These are phyloP conservation scores for Lasius fuliginosus DNA, from an alignment of 2,888 invertebrate genomes.

Conservation along the genomic window DNA sequence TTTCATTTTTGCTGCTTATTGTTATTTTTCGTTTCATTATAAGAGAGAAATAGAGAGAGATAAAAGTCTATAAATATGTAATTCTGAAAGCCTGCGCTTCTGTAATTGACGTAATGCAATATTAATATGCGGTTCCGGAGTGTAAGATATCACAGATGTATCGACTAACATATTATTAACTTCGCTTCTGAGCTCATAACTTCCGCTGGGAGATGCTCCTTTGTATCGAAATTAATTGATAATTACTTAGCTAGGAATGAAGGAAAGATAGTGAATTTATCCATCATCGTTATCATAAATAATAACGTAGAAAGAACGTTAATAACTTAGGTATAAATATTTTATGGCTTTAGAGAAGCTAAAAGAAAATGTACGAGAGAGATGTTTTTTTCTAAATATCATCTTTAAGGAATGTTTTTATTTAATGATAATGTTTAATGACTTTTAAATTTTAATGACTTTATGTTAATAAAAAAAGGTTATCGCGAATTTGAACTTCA, in stretches of 20 bases:
- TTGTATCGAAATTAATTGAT: conserved; percentile 14
- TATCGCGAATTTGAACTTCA: conserved; percentile 11
- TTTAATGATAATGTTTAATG: conserved; percentile 24
- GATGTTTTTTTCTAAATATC: neutral
- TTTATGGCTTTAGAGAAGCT: neutral
- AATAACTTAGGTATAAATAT: neutral
- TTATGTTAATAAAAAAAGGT: conserved; percentile 22
- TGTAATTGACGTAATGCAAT: neutral
- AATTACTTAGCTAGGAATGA: neutral
- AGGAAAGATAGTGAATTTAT: neutral
- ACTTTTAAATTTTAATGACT: neutral
- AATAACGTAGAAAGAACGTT: neutral
- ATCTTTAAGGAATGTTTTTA: neutral
- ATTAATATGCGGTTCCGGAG: neutral
- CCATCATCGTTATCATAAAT: neutral
- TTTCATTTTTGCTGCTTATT: neutral
- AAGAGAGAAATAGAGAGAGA: neutral
- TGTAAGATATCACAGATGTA: neutral
- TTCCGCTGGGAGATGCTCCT: neutral
- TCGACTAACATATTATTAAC: conserved; percentile 19
- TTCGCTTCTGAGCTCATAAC: neutral
- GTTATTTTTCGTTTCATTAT: neutral
- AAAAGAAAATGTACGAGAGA: neutral
- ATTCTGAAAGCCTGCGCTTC: neutral
- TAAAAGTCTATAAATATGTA: neutral